Conservation (phyloP, 1,140 invertebrate genomes). For the Drosophila melanica region DNA sequence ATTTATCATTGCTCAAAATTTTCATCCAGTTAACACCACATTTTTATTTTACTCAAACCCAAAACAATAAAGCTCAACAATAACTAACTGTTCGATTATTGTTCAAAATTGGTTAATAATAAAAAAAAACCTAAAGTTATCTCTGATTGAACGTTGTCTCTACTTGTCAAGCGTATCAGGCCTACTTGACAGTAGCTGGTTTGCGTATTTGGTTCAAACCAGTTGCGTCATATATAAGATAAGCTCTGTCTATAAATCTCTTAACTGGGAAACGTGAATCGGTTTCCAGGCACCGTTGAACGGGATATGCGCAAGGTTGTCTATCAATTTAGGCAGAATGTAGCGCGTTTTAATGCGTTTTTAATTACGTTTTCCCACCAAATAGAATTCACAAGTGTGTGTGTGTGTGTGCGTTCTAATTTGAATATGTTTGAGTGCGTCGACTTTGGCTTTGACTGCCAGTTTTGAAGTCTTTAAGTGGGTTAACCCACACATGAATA, state of each 20-base stretch:
- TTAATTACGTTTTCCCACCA: slow-evolving; percentile 41
- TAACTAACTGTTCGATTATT: background rate
- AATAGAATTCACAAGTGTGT: slow-evolving; percentile 4
- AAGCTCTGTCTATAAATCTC: slow-evolving; percentile 16
- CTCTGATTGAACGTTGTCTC: slow-evolving; percentile 3
- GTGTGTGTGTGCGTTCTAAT: slow-evolving; percentile 21
- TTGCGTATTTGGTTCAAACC: slow-evolving; percentile 46
- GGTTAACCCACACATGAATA: slow-evolving; percentile 33
- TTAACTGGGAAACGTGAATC: slow-evolving; percentile 1
- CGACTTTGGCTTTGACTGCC: slow-evolving; percentile 33
- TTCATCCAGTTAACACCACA: background rate
- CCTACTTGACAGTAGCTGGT: slow-evolving; percentile 66
- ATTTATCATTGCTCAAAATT: background rate
- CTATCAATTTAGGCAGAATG: slow-evolving; percentile 21
- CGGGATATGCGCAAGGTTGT: slow-evolving; percentile 50
- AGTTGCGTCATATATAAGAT: slow-evolving; percentile 55
- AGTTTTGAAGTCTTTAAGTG: slow-evolving; percentile 23
- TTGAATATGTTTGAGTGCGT: slow-evolving; percentile 27
- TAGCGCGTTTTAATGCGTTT: slow-evolving; percentile 12
- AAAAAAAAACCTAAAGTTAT: slow-evolving; percentile 16
- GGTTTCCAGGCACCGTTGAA: slow-evolving; percentile 19
- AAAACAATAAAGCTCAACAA: background rate
- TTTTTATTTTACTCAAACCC: background rate
- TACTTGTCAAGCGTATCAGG: slow-evolving; percentile 38
- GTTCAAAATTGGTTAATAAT: slow-evolving; percentile 13